These are phyloP conservation scores for Drosophila subpulchrella DNA, from an alignment of 1,140 invertebrate genomes.

Conservation along the genomic window DNA sequence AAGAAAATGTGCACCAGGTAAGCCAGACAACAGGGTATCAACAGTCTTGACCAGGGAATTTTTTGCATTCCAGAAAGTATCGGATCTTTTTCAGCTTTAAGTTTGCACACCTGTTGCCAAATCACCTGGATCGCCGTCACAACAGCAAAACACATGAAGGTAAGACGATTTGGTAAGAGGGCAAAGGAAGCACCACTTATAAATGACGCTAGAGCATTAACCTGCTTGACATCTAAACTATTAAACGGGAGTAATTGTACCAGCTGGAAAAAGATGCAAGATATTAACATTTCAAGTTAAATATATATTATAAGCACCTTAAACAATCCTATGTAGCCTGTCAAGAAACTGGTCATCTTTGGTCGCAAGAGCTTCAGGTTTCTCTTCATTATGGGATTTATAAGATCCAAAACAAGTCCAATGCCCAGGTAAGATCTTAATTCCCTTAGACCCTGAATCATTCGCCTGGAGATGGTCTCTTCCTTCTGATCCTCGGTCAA, in stretches of 20 bases:
- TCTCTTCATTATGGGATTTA: slow-evolving; percentile 19
- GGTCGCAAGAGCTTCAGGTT: slow-evolving; percentile 11
- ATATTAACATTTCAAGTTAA: neutral
- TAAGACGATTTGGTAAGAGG: slow-evolving; percentile 27
- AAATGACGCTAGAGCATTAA: slow-evolving; percentile 48
- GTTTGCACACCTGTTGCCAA: slow-evolving; percentile 40
- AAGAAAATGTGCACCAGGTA: slow-evolving; percentile 47
- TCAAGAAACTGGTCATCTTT: slow-evolving; percentile 47
- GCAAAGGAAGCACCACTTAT: slow-evolving; percentile 38
- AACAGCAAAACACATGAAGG: slow-evolving; percentile 48
- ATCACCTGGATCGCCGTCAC: slow-evolving; percentile 54
- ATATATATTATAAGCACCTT: slow-evolving; percentile 9
- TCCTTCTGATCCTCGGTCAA: slow-evolving; percentile 25
- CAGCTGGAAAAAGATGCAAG: slow-evolving; percentile 6
- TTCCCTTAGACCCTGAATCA: slow-evolving; percentile 24
- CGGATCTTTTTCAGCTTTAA: neutral
- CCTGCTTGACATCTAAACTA: neutral
- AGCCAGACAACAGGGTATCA: slow-evolving; percentile 43
- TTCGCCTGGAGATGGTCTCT: neutral
- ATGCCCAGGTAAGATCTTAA: slow-evolving; percentile 45
- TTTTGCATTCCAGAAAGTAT: slow-evolving; percentile 11
- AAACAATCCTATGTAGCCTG: slow-evolving; percentile 46
- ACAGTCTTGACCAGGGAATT: slow-evolving; percentile 42
- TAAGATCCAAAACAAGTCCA: slow-evolving; percentile 41
- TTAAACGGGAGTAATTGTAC: slow-evolving; percentile 30